Evolutionary conservation across 92 coral and sea anemone species (phyloP).

Genomic region (Parazoanthus atlanticus): DNA sequence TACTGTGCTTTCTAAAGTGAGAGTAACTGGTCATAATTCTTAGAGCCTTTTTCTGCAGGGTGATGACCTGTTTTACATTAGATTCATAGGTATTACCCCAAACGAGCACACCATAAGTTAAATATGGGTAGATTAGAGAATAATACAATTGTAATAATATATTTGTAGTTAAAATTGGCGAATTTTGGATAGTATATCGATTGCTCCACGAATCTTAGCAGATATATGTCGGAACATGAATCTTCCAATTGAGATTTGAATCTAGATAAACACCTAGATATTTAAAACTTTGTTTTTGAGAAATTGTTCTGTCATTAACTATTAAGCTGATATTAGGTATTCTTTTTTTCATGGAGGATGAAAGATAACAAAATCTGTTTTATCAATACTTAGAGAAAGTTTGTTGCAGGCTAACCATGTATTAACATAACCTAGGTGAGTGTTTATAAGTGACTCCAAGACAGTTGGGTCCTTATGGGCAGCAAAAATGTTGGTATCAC

Average conservation of each 20-base stretch:
- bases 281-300: constrained; percentile 7
- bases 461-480: too few species aligned
- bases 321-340: neutral
- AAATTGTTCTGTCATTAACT: too few species aligned
- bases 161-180: neutral
- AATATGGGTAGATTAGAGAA: too few species aligned
- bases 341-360: constrained; percentile 9
- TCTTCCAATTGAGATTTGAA: constrained; percentile 13
- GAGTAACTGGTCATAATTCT: neutral
- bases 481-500: neutral
- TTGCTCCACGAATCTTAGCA: too few species aligned
- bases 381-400: too few species aligned
- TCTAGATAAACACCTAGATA: neutral
- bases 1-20: constrained; percentile 8
- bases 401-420: too few species aligned
- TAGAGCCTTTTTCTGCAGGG: neutral
- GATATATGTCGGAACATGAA: too few species aligned
- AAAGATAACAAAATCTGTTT: constrained; percentile 16
- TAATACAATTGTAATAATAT: neutral
- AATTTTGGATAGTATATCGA: too few species aligned
- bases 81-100: too few species aligned
- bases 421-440: too few species aligned
- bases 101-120: too few species aligned
- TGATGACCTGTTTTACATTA: neutral
- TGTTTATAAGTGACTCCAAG: too few species aligned